Evolutionary conservation across 2,888 invertebrate genomes (phyloP).

Genomic region (Lithodes maja): DNA sequence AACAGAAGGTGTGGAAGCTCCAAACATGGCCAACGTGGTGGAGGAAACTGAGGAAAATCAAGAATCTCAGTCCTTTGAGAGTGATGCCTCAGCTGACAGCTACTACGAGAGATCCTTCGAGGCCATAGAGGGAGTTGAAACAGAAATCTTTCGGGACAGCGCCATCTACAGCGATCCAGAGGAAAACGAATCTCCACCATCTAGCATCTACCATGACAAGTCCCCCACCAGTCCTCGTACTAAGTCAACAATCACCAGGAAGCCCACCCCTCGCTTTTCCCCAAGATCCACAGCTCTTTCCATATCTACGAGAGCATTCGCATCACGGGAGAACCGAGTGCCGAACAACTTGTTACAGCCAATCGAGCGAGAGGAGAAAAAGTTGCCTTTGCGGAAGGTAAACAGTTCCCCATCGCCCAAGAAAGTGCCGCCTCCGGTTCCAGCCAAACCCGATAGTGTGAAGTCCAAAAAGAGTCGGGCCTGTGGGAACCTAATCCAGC

Average conservation of each 20-base stretch:
- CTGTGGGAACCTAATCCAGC: slow-evolving; percentile 73
- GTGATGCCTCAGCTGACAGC: slow-evolving; percentile 80
- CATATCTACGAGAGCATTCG: neutral
- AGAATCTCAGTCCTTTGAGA: slow-evolving; percentile 72
- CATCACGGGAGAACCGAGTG: neutral
- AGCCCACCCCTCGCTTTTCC: slow-evolving; percentile 35
- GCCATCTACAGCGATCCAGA: slow-evolving; percentile 88
- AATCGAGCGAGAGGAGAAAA: neutral
- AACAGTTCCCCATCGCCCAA: slow-evolving; percentile 34
- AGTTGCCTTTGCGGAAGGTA: neutral
- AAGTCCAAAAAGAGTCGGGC: slow-evolving; percentile 63
- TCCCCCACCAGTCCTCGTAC: slow-evolving; percentile 40
- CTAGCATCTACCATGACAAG: slow-evolving; percentile 59
- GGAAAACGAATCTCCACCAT: slow-evolving; percentile 74
- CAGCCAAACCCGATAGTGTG: slow-evolving; percentile 73
- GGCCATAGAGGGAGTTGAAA: slow-evolving; percentile 82
- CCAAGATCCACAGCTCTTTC: neutral
- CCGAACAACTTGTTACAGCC: neutral
- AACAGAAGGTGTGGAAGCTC: slow-evolving; percentile 70
- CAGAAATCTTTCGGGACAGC: slow-evolving; percentile 83
- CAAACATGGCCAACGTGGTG: slow-evolving; percentile 71
- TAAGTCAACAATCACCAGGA: slow-evolving; percentile 16
- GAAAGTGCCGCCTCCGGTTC: slow-evolving; percentile 81
- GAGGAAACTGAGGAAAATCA: slow-evolving; percentile 71
- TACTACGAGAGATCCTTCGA: slow-evolving; percentile 86